Base-by-base conservation (phyloP, 2,888 invertebrate species). In the Drosophila buzzatii region DNA sequence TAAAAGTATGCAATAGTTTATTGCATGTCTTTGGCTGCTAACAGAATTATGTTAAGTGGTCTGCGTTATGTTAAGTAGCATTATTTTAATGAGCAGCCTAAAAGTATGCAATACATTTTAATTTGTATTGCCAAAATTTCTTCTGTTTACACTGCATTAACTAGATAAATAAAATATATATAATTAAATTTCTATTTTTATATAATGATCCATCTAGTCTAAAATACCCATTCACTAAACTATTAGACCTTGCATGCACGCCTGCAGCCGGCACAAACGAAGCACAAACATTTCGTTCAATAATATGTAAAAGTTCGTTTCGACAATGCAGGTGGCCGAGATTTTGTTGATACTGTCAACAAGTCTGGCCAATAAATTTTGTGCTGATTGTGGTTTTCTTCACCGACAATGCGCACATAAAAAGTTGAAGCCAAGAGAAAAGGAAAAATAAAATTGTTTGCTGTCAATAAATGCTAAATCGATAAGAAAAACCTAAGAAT, bases 381-480 rank as follows among this genome's bases (percentile, higher is more conserved):
- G 44, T 44, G 49, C 20, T 27, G 42, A 18, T 57, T 39, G 18
- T 16, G n/a, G 53, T 45, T 51, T n/a, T 35, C 20, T 45, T 41
- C 20, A 3, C 6, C 14, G 27, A 20, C 39, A 44, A 52, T 27
- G 57, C 35, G 20, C 31, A 49, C n/a, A 49, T 9, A 23, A 6
- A 27, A 27, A 42, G 9, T 4, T 10, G 2, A 23, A 23, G 14
- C 3, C 20, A 20, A 12, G 37, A 47, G 4, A 8, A 16, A 42
- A 42, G 58, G 58, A 20, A 67, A 37, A 53, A 23, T 8, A 44
- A 44, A 59, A 27, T 56, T 73, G 71, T 64, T 82, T 62, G 66
- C 73, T 77, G 84, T 72, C 81, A 83, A 85, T 70, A 83, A 79
- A 85, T 85, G 86, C 53, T 72, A 75, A 85, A 85, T 84, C 71